Base-by-base conservation (phyloP, 2,797 vertebrate species). In the Brachyalestes nurse region DNA sequence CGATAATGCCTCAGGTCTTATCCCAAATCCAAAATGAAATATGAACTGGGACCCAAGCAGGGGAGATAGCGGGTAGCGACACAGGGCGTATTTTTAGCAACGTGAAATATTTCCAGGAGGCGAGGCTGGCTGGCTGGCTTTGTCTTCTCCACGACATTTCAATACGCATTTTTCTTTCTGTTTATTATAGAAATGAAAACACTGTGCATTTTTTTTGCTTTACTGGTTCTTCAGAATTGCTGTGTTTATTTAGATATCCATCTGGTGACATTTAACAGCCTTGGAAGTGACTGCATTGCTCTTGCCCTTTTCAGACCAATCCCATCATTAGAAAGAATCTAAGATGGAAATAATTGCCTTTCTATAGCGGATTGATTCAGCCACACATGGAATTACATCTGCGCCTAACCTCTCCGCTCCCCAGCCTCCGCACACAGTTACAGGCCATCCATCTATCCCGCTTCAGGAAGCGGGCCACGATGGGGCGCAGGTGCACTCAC, bases 251-350 rank as follows among this genome's bases (percentile, higher is more conserved):
- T 55, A 40, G 62, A 64, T 49, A 34, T 53, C 67, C 21, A 49
- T 79, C 60, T 58, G 51, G 17, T 58, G 77, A 83, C 78, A 71
- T 83, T 79, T 79, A 79, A 71, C 55, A 71, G 47, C 72, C 60
- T 28, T 69, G 25, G n/a, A 80, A 16, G 78, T 47, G 64, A 62
- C 60, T 28, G 49, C 65, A 47, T 49, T 28, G 23, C 57, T 42
- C 13, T 64, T 65, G 47, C 47, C 66, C 80, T 81, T 81, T 77
- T 66, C 64, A 67, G 38, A 47, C 64, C 19, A 60, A 51, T 69
- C 49, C 64, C 71, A 66, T 82, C 75, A 66, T 82, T 66, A 51
- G 57, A 82, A 38, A n/a, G 55, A 74, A 60, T 73, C 72, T 58
- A 45, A 73, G 49, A 64, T 21, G 47, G 14, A 62, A 81, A 62